Percentiles rank a stretch among this genome's conserved stretches.
Evolutionary conservation across 1,140 invertebrate species (phyloP).

Genomic region (Zaprionus davidi): DNA sequence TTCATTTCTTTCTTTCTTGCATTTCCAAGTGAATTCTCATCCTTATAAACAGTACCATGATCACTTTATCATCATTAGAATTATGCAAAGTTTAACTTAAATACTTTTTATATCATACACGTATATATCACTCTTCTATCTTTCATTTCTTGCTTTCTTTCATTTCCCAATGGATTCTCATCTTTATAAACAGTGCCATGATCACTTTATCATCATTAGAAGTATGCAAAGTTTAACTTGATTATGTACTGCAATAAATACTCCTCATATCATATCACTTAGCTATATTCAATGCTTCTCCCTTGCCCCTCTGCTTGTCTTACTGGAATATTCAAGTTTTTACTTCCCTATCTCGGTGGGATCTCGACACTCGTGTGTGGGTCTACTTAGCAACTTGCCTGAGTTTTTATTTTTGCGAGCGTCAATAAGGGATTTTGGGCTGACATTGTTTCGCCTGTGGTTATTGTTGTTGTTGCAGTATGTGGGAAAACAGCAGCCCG

Average conservation of each 20-base stretch:
- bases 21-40: too few relatives aligned
- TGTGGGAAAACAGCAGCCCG: not conserved
- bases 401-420: constrained; percentile 5
- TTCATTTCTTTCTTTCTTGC: too few relatives aligned
- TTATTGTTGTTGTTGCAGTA: not conserved
- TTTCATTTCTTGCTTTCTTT: too few relatives aligned
- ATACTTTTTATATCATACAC: not conserved
- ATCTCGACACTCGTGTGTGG: constrained; percentile 10
- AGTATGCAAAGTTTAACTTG: not conserved
- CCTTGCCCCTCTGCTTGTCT: not conserved
- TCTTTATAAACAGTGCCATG: too few relatives aligned
- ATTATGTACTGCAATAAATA: not conserved
- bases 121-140: too few relatives aligned
- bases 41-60: too few relatives aligned
- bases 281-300: too few relatives aligned
- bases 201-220: not conserved
- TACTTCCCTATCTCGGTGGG: not conserved
- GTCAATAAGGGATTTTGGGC: constrained; percentile 18
- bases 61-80: not conserved
- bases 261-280: not conserved
- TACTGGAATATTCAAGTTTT: not conserved
- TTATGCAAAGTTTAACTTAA: not conserved
- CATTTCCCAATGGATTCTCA: too few relatives aligned
- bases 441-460: constrained; percentile 2
- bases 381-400: constrained; percentile 7